A percentile compares a stretch with the other conserved stretches of the same genome.
Conservation (phyloP, 2,797 vertebrate genomes). For the Sciurus carolinensis region DNA sequence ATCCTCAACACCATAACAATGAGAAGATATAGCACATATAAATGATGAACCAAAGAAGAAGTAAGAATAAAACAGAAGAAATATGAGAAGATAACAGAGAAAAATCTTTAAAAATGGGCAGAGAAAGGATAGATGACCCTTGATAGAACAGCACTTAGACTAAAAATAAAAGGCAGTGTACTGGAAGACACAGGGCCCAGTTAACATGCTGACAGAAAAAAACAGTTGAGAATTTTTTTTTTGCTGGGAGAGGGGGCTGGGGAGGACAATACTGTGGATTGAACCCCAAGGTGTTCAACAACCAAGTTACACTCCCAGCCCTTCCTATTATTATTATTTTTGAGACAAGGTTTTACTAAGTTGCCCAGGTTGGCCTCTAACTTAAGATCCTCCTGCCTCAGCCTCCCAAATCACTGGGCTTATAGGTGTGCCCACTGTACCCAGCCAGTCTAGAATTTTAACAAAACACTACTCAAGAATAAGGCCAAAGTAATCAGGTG, state of each 20-base stretch:
- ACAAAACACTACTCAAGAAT: constrained; percentile 40
- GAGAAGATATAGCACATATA: not conserved
- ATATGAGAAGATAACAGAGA: constrained; percentile 20
- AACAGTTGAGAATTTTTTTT: too few relatives aligned
- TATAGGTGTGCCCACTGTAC: too few relatives aligned
- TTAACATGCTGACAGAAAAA: constrained; percentile 1
- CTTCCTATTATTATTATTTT: not conserved
- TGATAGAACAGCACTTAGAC: not conserved
- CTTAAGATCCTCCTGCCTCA: too few relatives aligned
- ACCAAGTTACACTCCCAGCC: not conserved
- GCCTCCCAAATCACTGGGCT: too few relatives aligned
- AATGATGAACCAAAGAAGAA: not conserved
- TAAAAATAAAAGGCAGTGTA: constrained; percentile 34
- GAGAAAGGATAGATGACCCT: not conserved
- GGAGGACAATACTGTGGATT: too few relatives aligned
- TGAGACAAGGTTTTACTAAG: not conserved
- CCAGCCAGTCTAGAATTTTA: not conserved
- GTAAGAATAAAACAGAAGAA: not conserved
- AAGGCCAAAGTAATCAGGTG: not conserved
- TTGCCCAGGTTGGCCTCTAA: too few relatives aligned
- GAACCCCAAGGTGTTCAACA: not conserved
- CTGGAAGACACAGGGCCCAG: constrained; percentile 11
- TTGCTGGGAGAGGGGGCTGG: too few relatives aligned
- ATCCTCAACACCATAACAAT: not conserved
- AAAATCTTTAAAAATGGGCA: not conserved